phyloP scores from a whole-genome alignment of 2,113 vertebrate species.

The Gavia stellata region DNA sequence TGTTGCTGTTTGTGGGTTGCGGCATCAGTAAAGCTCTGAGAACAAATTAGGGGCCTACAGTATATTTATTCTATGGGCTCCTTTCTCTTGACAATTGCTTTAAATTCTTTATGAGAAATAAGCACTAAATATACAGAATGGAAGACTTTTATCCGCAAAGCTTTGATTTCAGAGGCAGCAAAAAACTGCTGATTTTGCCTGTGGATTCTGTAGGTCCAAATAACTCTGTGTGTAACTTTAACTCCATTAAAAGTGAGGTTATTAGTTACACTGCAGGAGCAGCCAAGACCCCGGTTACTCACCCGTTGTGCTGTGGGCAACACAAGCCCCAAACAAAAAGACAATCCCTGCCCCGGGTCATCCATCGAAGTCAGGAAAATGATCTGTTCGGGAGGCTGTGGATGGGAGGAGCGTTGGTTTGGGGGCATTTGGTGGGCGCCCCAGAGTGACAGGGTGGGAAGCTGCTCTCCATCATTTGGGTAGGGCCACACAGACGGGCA shows the following conservation, averaged over 20 bases:
- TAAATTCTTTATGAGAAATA: background rate
- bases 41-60: background rate
- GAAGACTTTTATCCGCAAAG: background rate
- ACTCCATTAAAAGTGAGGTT: background rate
- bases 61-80: background rate
- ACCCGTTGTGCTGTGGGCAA: background rate
- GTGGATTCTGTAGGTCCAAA: background rate
- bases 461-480: background rate
- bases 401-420: background rate
- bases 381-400: background rate
- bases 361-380: background rate
- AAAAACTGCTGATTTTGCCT: background rate
- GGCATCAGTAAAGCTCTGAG: background rate
- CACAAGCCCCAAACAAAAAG: background rate
- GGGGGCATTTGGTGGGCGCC: background rate
- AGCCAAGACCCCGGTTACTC: background rate
- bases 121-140: background rate
- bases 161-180: background rate
- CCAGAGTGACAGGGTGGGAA: background rate
- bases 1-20: background rate
- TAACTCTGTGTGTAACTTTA: background rate
- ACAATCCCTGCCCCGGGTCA: accelerated
- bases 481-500: background rate
- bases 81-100: background rate
- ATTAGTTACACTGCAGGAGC: background rate